These are phyloP conservation scores for Nannospalax galili DNA, from an alignment of 2,113 vertebrate genomes.

Conservation along the genomic window DNA sequence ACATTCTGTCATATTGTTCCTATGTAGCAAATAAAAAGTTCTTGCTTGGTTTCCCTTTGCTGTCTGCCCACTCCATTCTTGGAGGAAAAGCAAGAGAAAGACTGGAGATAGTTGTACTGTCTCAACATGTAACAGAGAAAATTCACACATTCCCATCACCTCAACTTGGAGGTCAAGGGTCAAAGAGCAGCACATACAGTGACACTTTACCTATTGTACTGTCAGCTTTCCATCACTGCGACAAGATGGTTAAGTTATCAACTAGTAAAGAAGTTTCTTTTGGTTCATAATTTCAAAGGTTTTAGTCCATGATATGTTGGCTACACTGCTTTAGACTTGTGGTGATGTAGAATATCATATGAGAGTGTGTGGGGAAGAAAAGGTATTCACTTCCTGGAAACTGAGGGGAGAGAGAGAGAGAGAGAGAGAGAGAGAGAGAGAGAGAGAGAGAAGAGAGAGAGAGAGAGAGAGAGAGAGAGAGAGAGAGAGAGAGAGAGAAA, in stretches of 20 bases:
- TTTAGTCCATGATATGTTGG: background rate
- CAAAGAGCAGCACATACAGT: background rate
- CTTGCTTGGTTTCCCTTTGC: background rate
- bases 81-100: background rate
- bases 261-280: background rate
- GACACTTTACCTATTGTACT: background rate
- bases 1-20: background rate
- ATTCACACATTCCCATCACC: background rate
- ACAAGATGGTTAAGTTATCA: background rate
- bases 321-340: background rate
- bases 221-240: background rate
- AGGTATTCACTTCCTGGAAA: background rate
- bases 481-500: too few relatives aligned
- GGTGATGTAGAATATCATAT: background rate
- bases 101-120: background rate
- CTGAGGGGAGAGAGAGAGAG: background rate
- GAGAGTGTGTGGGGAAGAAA: background rate
- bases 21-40: background rate
- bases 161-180: background rate
- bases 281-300: background rate
- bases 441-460: rapidly evolving
- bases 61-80: background rate
- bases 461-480: too few relatives aligned
- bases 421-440: rapidly evolving
- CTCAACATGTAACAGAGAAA: background rate